Percentiles rank a stretch among this genome's conserved stretches.
These are phyloP conservation scores for Bovichtus diacanthus DNA, from an alignment of 2,797 vertebrate genomes.

Conservation along the genomic window DNA sequence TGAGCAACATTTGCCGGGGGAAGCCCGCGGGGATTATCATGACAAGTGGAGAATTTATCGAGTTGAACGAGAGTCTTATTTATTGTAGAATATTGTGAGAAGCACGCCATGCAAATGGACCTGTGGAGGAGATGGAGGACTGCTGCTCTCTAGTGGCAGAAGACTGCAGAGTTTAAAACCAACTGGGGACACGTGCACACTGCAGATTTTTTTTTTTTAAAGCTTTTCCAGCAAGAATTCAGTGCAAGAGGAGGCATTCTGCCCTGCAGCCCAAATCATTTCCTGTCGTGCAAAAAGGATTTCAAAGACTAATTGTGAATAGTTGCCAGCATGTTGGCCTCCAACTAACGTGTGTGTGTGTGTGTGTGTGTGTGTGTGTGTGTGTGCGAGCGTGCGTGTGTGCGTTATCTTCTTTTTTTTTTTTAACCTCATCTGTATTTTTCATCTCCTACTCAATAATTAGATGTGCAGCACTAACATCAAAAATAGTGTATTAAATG, in stretches of 20 bases:
- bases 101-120: background rate
- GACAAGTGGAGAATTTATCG: conserved; percentile 4
- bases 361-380: background rate
- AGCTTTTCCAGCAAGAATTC: background rate
- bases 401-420: background rate
- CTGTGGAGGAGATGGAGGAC: background rate
- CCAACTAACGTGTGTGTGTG: background rate
- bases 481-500: conserved; percentile 10
- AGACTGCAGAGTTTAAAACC: background rate
- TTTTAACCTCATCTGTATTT: background rate
- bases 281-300: background rate
- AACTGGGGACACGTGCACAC: background rate
- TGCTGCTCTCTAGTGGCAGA: conserved; percentile 58
- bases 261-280: background rate
- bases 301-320: conserved; percentile 38
- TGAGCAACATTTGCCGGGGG: background rate
- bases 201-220: background rate
- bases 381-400: background rate
- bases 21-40: background rate
- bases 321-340: conserved; percentile 47
- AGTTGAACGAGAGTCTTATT: conserved; percentile 24
- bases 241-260: background rate
- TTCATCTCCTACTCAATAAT: background rate
- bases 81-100: conserved; percentile 38
- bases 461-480: conserved; percentile 33